Conservation (phyloP, 2,888 invertebrate genomes). For the Esperia sulphurella region DNA sequence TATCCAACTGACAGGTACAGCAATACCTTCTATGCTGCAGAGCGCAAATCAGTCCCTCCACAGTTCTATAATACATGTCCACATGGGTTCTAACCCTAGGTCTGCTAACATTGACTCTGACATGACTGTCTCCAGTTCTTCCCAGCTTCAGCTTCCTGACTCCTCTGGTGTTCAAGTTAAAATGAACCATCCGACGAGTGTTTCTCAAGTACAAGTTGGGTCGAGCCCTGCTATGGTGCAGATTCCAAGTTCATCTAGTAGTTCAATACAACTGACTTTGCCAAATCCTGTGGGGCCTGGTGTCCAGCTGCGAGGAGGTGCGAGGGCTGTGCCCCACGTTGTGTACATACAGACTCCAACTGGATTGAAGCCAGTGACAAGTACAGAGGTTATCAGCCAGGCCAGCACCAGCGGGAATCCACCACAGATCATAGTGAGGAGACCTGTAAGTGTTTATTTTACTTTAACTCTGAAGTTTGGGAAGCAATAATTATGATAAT, state of each 20-base stretch:
- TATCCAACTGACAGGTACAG: constrained; percentile 52
- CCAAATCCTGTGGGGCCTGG: constrained; percentile 35
- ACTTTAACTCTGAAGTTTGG: not conserved
- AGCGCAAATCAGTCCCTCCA: constrained; percentile 46
- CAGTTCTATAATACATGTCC: constrained; percentile 70
- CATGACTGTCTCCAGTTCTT: constrained; percentile 51
- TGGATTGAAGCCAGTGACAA: constrained; percentile 68
- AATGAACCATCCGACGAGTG: constrained; percentile 48
- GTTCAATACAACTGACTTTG: constrained; percentile 55
- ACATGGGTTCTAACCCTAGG: constrained; percentile 64
- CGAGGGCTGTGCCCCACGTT: constrained; percentile 73
- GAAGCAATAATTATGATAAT: not conserved
- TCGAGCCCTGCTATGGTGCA: constrained; percentile 55
- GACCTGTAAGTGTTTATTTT: constrained; percentile 61
- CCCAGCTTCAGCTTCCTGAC: constrained; percentile 56
- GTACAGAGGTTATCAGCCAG: constrained; percentile 69
- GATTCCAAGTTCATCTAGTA: constrained; percentile 59
- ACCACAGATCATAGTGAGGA: constrained; percentile 72
- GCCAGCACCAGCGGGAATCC: constrained; percentile 72
- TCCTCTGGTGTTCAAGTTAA: constrained; percentile 55
- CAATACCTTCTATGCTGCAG: constrained; percentile 59
- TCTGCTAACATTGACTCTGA: constrained; percentile 56
- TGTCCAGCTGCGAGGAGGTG: constrained; percentile 49
- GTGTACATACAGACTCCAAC: constrained; percentile 80
- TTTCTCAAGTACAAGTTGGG: constrained; percentile 63